phyloP scores from a whole-genome alignment of 2,888 invertebrate species.

The Pollenia amentaria region DNA sequence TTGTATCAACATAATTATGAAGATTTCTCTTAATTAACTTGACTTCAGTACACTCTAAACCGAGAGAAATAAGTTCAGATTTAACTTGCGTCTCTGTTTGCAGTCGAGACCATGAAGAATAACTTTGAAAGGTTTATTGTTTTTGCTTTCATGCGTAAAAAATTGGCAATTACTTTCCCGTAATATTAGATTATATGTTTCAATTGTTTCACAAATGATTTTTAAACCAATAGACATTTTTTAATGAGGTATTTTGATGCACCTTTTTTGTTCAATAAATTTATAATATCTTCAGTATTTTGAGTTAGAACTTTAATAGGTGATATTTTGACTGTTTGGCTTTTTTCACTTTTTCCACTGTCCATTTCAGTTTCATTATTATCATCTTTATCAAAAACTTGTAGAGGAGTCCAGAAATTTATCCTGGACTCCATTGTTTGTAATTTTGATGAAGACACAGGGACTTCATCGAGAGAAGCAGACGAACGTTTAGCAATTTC shows the following conservation, averaged over 20 bases:
- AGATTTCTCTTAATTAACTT: too few relatives aligned
- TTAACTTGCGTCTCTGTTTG: conserved; percentile 5
- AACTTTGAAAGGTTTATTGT: conserved; percentile 1
- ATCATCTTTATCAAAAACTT: conserved; percentile 1
- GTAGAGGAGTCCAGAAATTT: not conserved
- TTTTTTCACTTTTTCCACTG: not conserved
- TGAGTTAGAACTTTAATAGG: not conserved
- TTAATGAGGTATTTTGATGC: not conserved
- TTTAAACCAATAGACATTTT: too few relatives aligned
- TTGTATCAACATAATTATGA: too few relatives aligned
- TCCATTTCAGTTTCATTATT: too few relatives aligned
- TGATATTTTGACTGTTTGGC: not conserved
- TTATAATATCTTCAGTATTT: too few relatives aligned
- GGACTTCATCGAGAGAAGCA: not conserved
- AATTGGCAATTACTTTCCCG: not conserved
- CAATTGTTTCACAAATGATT: too few relatives aligned
- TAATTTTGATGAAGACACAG: not conserved
- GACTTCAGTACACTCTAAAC: too few relatives aligned
- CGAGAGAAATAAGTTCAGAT: not conserved
- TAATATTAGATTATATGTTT: too few relatives aligned
- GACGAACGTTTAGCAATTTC: too few relatives aligned
- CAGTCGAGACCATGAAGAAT: not conserved
- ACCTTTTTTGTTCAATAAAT: not conserved
- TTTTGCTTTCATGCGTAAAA: too few relatives aligned
- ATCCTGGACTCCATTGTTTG: not conserved